Percentiles rank a stretch among this genome's conserved stretches.
Evolutionary conservation across 2,113 vertebrate genomes (phyloP).

Genomic region (Trogon melanurus): DNA sequence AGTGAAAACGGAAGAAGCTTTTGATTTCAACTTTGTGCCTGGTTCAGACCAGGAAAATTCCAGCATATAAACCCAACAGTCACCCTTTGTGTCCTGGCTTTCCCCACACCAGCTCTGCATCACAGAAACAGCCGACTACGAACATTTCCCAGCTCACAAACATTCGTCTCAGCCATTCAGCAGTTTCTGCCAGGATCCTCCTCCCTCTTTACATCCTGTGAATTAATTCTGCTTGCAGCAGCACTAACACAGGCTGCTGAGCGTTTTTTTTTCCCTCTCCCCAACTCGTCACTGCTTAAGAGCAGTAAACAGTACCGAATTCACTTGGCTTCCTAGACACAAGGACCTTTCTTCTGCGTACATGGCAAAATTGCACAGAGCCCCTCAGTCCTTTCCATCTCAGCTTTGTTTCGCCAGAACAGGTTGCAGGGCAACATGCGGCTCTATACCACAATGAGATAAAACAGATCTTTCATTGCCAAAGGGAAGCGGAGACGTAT

Average conservation of each 20-base stretch:
- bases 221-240: slow-evolving; percentile 66
- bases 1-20: not conserved
- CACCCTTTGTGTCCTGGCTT: not conserved
- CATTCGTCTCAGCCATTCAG: slow-evolving; percentile 51
- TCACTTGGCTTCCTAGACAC: not conserved
- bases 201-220: slow-evolving; percentile 23
- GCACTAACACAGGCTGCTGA: slow-evolving; percentile 9
- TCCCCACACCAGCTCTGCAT: not conserved
- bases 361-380: not conserved
- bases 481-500: not conserved
- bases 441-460: slow-evolving; percentile 10
- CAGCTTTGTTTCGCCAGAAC: not conserved
- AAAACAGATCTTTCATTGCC: not conserved
- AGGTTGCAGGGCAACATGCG: slow-evolving; percentile 4
- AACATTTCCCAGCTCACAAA: slow-evolving; percentile 22
- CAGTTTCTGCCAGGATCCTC: slow-evolving; percentile 48
- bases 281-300: not conserved
- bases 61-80: not conserved
- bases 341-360: not conserved
- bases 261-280: not conserved
- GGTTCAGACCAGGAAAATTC: not conserved
- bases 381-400: not conserved
- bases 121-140: slow-evolving; percentile 14
- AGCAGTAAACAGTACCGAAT: not conserved
- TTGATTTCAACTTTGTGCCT: not conserved